Evolutionary conservation across 2,113 vertebrate species (phyloP).

Genomic region (Ivindomyrus marchei): DNA sequence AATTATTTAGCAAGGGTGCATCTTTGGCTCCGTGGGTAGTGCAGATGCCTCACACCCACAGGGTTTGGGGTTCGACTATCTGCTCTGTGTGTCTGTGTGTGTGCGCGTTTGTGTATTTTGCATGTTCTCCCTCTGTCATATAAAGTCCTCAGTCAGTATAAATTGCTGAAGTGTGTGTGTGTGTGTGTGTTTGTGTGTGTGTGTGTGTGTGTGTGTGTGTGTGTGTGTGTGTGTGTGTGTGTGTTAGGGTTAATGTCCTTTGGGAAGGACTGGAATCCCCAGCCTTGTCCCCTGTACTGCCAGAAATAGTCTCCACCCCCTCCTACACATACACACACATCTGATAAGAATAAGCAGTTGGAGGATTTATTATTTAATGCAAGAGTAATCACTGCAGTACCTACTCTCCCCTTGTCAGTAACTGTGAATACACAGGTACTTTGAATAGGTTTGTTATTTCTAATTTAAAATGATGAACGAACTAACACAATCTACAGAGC

Average conservation of each 20-base stretch:
- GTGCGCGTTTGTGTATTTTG: not conserved
- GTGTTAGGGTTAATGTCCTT: not conserved
- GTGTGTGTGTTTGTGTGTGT: too few species aligned
- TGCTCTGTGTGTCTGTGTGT: not conserved
- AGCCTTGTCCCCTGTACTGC: not conserved
- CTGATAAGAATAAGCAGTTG: not conserved
- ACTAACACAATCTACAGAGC: not conserved
- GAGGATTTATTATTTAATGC: not conserved
- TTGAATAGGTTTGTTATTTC: not conserved
- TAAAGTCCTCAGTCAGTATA: too few species aligned
- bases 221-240: not conserved
- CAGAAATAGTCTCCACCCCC: not conserved
- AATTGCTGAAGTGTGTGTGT: too few species aligned
- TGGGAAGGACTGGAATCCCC: not conserved
- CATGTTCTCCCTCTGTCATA: too few species aligned
- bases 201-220: too few species aligned
- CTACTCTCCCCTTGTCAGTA: not conserved
- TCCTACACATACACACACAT: not conserved
- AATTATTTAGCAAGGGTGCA: not conserved
- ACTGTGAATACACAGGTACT: not conserved
- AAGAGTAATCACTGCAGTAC: not conserved
- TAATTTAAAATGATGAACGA: not conserved
- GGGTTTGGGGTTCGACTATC: not conserved
- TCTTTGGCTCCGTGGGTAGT: not conserved
- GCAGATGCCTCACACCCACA: not conserved